Base-by-base conservation (phyloP, 2,888 invertebrate species). In the Pasiphila rectangulata region DNA sequence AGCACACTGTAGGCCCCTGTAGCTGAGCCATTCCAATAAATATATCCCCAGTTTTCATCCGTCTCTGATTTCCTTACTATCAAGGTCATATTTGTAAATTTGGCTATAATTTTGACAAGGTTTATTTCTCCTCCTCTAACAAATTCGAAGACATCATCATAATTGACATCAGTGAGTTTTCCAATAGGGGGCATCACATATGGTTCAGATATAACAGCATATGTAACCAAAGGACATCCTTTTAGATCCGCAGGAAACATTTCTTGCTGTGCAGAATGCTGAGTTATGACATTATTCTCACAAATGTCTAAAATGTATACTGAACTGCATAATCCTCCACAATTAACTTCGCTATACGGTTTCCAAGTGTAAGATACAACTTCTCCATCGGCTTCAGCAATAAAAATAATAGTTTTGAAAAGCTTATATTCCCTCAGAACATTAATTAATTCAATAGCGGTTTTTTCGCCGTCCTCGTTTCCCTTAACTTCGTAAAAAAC, bases 51-150 rank as follows among this genome's bases (percentile, higher is more conserved):
- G 60, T 86, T 79, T 70, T 89, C 89, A 29, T 69, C 62, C 35
- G 56, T 50, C 19, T 74, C 67, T 9, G 88, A 84, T 69, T 75
- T 82, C 54, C 83, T 73, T 23, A 75, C 67, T 51, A 84, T 67
- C 25, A 89, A 64, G 13, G 72, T 78, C 86, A 83, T 88, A 54
- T 89, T 89, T 36, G 83, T 84, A 54, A 88, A 85, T 52, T 86
- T 68, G 47, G 77, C 74, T 51, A 89, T 87, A 15, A 85, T 84
- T 70, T 83, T 89, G 13, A 89, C 73, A 15, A 89, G 69, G 61
- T 79, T 88, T 45, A 89, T 79, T 67, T 89, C 89, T 7, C 78
- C 79, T 1, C 89, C 89, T 59, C 72, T 75, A 23, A 69, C 49
- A 56, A 89, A 89, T 43, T 75, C 64, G 56, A 83, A 82, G 4